Conservation (phyloP, 2,113 vertebrate genomes). For the Phyllopteryx taeniolatus region DNA sequence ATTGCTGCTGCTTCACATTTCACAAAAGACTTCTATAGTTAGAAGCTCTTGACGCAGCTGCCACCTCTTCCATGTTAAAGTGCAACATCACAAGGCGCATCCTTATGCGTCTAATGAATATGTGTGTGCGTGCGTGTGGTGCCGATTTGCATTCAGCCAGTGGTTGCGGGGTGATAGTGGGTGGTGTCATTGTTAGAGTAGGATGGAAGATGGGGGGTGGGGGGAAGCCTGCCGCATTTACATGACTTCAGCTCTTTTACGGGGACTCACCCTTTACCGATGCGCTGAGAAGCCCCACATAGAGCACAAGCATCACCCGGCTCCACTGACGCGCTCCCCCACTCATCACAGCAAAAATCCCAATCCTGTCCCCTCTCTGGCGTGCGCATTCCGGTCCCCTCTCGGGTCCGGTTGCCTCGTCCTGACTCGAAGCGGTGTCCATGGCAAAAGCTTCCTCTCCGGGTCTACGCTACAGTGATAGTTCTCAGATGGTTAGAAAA, state of each 20-base stretch:
- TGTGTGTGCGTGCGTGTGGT: constrained; percentile 21
- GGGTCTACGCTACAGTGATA: constrained; percentile 56
- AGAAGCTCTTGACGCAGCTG: too few relatives aligned
- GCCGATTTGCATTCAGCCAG: constrained; percentile 60
- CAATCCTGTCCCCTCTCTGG: constrained; percentile 73
- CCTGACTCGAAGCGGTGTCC: constrained; percentile 76
- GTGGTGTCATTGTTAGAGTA: constrained; percentile 8
- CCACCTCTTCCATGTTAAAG: constrained; percentile 14
- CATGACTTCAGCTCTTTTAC: constrained; percentile 36
- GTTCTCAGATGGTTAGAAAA: constrained; percentile 74
- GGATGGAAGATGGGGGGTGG: constrained; percentile 32
- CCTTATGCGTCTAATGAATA: constrained; percentile 41
- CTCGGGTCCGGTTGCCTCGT: constrained; percentile 35
- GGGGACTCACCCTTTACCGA: constrained; percentile 85
- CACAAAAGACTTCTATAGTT: neutral
- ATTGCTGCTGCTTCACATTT: neutral
- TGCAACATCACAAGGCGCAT: constrained; percentile 26
- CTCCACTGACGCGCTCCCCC: constrained; percentile 83
- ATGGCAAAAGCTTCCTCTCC: constrained; percentile 72
- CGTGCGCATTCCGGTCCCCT: constrained; percentile 77
- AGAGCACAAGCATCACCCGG: constrained; percentile 82
- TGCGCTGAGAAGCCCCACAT: constrained; percentile 83
- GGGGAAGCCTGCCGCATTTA: constrained; percentile 53
- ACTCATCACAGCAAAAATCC: constrained; percentile 80
- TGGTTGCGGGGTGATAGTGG: constrained; percentile 30